Evolutionary conservation across 2,888 invertebrate species (phyloP).

Genomic region (Limnephilus marmoratus): DNA sequence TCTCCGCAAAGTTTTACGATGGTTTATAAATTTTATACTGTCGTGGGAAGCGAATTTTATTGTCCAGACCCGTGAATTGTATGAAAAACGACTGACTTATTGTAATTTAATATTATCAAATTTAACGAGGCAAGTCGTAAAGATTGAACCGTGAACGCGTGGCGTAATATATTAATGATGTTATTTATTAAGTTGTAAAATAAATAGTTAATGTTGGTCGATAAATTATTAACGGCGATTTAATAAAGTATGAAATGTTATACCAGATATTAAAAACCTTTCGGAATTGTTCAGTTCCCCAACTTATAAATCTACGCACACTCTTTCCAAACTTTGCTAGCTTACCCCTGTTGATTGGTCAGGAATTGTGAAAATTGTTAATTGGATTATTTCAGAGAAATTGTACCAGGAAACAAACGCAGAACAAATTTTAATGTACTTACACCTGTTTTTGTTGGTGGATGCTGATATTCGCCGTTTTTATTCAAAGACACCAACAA

Average conservation of each 20-base stretch:
- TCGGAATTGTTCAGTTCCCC: too few species aligned
- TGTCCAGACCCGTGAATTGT: neutral
- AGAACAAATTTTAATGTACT: too few species aligned
- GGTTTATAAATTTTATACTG: neutral
- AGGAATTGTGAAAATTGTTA: too few species aligned
- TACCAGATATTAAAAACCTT: too few species aligned
- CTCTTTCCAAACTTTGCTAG: too few species aligned
- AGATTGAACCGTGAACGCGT: slow-evolving; percentile 1
- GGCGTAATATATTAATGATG: neutral
- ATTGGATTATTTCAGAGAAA: too few species aligned
- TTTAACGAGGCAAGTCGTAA: slow-evolving; percentile 15
- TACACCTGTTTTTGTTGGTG: too few species aligned
- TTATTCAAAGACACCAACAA: too few species aligned
- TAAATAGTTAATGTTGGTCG: slow-evolving; percentile 8
- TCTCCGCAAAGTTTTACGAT: neutral
- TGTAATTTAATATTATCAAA: neutral
- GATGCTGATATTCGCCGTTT: too few species aligned
- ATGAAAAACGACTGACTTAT: neutral
- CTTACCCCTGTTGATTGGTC: too few species aligned
- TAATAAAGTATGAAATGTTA: neutral
- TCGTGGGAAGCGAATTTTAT: neutral
- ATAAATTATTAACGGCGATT: neutral
- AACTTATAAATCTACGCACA: too few species aligned
- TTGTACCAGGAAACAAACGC: too few species aligned
- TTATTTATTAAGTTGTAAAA: slow-evolving; percentile 2